These are phyloP conservation scores for Oligia fasciuncula DNA, from an alignment of 2,888 invertebrate genomes.

Conservation along the genomic window DNA sequence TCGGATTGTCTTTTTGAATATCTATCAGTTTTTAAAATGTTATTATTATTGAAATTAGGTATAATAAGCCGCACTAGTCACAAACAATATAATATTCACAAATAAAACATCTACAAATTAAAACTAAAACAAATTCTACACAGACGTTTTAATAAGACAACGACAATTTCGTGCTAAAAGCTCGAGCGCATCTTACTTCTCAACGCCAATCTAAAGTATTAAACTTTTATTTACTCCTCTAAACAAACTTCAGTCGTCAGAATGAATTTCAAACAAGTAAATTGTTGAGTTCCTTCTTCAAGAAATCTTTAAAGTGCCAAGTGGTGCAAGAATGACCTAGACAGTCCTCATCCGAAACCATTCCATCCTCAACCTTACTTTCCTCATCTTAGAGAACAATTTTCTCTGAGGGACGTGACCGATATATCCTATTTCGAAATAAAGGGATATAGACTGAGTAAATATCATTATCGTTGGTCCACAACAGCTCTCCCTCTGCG, in stretches of 20 bases:
- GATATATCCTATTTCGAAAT: slow-evolving; percentile 67
- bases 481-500: slow-evolving; percentile 79
- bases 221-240: slow-evolving; percentile 78
- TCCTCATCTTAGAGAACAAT: slow-evolving; percentile 6
- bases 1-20: not conserved
- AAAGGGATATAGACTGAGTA: slow-evolving; percentile 72
- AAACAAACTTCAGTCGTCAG: slow-evolving; percentile 78
- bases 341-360: slow-evolving; percentile 46
- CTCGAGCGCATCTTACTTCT: slow-evolving; percentile 61
- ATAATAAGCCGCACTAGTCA: slow-evolving; percentile 7
- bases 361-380: slow-evolving; percentile 49
- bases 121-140: slow-evolving; percentile 33
- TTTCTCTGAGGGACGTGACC: slow-evolving; percentile 14
- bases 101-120: no score
- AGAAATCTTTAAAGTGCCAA: slow-evolving; percentile 80
- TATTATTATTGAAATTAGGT: not conserved
- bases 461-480: slow-evolving; percentile 85
- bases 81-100: slow-evolving; percentile 16
- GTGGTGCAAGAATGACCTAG: slow-evolving; percentile 72
- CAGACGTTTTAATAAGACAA: slow-evolving; percentile 37
- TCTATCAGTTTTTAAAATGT: not conserved
- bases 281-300: slow-evolving; percentile 79
- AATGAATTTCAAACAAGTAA: slow-evolving; percentile 85
- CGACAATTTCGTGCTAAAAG: slow-evolving; percentile 55
- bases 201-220: slow-evolving; percentile 75